These are phyloP conservation scores for Eupeodes latifasciatus DNA, from an alignment of 2,888 invertebrate species.

Conservation along the genomic window DNA sequence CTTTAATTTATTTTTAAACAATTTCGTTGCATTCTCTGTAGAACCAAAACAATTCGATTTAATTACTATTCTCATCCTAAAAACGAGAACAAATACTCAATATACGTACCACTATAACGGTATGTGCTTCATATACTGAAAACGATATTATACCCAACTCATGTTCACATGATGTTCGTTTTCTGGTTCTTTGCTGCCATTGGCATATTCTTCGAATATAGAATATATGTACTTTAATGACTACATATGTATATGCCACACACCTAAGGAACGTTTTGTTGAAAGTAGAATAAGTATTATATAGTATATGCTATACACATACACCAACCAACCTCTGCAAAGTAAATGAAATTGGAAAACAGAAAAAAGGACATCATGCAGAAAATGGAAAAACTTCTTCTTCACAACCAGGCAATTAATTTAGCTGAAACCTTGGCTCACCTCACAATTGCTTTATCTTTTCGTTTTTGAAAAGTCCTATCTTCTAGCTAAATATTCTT, in stretches of 20 bases:
- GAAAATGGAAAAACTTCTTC: constrained; percentile 81
- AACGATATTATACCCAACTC: not conserved
- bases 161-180: constrained; percentile 9
- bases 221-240: not conserved
- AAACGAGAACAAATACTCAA: not conserved
- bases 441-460: constrained; percentile 36
- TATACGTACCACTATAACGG: not conserved
- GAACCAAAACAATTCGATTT: constrained; percentile 60
- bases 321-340: constrained; percentile 18
- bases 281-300: not conserved
- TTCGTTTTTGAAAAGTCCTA: constrained; percentile 5
- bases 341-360: constrained; percentile 79
- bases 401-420: constrained; percentile 68
- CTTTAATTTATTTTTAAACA: constrained; percentile 19
- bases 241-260: not conserved
- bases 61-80: constrained; percentile 64
- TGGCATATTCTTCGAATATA: constrained; percentile 37
- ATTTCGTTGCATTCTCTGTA: constrained; percentile 23
- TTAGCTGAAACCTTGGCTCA: constrained; percentile 66
- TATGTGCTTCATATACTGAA: not conserved
- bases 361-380: constrained; percentile 80
- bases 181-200: constrained; percentile 40
- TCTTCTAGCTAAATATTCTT: constrained; percentile 7
- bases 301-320: not conserved
- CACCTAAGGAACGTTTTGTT: not conserved